Base-by-base conservation (phyloP, 2,113 vertebrate genomes). In the Sphyrna mokarran region DNA sequence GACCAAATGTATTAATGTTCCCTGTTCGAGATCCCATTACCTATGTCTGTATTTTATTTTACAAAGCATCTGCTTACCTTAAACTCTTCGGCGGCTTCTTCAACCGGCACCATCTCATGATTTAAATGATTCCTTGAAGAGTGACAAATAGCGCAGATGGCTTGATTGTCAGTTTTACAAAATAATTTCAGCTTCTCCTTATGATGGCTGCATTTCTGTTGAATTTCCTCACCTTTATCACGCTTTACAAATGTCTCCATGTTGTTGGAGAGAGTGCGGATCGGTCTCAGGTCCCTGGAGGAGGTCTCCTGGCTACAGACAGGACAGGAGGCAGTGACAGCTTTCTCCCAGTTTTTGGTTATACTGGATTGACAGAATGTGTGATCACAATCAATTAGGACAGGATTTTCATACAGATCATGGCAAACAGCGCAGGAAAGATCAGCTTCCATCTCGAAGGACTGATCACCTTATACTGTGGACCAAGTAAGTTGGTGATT, bases 91-190 rank as follows among this genome's bases (percentile, higher is more conserved):
- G n/a, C 13, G 18, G 78, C n/a, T 80, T 80, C 78, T 0, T 98
- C 97, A 78, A 98, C 14, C 0, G 98, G 98, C 96, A 97, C 97
- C 69, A 98, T 96, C 33, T 94, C 3, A 95, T 98, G 98, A 23
- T 97, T 97, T 22, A 96, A 96, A 89, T 98, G 98, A 96, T 97
- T 98, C 96, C 97, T 97, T 72, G 98, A 98, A 0, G 97, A 97
- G 96, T 98, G 97, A 96, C 98, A 98, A 90, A 98, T 96, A 69
- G 97, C 97, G 96, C 98, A 98, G 94, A 98, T 96, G 58, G 96
- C 97, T 95, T 98, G 97, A 22, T 96, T 96, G 85, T 98, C 98
- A 43, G 97, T 96, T 90, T 97, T 96, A 95, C 98, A 98, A 97
- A 97, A 98, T 93, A 98, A 97, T 95, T 98, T 98, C 86, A 98